phyloP scores from a whole-genome alignment of 35 echinoderm and acorn worm species.

The Lytechinus variegatus region DNA sequence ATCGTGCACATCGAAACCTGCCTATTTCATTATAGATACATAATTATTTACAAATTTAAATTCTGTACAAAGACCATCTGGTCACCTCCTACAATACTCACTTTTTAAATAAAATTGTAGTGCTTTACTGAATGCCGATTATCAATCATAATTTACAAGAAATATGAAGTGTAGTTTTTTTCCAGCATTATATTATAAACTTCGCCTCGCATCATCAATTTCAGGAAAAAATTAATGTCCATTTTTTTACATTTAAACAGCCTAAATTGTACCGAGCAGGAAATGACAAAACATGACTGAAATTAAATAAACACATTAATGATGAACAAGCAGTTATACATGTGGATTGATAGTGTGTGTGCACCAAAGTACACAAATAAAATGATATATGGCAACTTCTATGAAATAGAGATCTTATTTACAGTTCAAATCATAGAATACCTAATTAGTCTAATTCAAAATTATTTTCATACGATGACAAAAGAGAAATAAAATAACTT shows the following conservation, averaged over 20 bases:
- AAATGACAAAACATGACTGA: neutral
- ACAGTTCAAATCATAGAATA: neutral
- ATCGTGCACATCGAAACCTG: neutral
- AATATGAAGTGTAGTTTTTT: neutral
- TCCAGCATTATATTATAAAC: neutral
- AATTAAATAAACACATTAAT: neutral
- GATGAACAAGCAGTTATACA: neutral
- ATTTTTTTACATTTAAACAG: too few species aligned
- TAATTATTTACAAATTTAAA: neutral
- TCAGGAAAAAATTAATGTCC: too few species aligned
- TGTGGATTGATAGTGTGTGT: neutral
- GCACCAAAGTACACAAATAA: neutral
- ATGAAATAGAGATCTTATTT: neutral
- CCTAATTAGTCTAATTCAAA: neutral
- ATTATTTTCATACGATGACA: neutral
- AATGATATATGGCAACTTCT: neutral
- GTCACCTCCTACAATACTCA: neutral
- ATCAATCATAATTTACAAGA: neutral
- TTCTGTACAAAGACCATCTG: neutral
- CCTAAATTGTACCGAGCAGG: neutral
- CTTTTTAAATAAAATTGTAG: neutral
- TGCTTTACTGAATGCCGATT: neutral
- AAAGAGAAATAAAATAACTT: neutral
- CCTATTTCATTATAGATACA: neutral
- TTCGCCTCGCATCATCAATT: neutral